Evolutionary conservation across 2,113 vertebrate genomes (phyloP).

Genomic region (Triplophysa tibetana): DNA sequence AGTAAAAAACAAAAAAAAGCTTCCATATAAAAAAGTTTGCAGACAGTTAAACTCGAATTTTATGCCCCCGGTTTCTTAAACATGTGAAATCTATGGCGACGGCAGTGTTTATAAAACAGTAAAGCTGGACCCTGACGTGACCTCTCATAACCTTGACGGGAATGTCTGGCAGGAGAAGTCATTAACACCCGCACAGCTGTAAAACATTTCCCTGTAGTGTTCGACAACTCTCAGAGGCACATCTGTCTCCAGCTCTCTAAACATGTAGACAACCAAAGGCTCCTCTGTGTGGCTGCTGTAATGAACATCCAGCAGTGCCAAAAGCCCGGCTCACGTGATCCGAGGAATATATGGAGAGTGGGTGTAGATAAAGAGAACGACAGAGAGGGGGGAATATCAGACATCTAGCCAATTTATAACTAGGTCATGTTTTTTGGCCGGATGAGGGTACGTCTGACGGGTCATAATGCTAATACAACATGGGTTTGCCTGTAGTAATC

Average conservation of each 20-base stretch:
- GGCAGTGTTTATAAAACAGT: slow-evolving; percentile 3
- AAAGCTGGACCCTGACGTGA: not conserved
- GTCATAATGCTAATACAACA: slow-evolving; percentile 12
- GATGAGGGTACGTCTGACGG: slow-evolving; percentile 38
- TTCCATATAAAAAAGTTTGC: not conserved
- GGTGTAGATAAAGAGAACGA: not conserved
- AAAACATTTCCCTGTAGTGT: not conserved
- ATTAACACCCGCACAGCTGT: slow-evolving; percentile 41
- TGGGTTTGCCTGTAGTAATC: slow-evolving; percentile 15
- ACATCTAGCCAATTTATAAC: slow-evolving; percentile 43
- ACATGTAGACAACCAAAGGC: slow-evolving; percentile 32
- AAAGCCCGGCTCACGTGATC: slow-evolving; percentile 11
- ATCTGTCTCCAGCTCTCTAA: slow-evolving; percentile 2
- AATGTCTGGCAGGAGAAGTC: slow-evolving; percentile 20
- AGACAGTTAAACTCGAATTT: not conserved
- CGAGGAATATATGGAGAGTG: slow-evolving; percentile 8
- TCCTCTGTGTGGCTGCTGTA: slow-evolving; percentile 31
- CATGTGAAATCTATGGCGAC: not conserved
- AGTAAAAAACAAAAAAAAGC: too few species aligned
- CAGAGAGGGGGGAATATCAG: not conserved
- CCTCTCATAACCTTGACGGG: not conserved
- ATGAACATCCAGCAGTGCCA: slow-evolving; percentile 48
- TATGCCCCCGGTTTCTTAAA: not conserved
- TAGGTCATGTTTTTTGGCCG: slow-evolving; percentile 49
- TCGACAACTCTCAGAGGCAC: slow-evolving; percentile 27